A percentile compares a stretch with the other conserved stretches of the same genome.
Conservation (phyloP, 92 coral and sea anemone species). For the Galaxea fascicularis region DNA sequence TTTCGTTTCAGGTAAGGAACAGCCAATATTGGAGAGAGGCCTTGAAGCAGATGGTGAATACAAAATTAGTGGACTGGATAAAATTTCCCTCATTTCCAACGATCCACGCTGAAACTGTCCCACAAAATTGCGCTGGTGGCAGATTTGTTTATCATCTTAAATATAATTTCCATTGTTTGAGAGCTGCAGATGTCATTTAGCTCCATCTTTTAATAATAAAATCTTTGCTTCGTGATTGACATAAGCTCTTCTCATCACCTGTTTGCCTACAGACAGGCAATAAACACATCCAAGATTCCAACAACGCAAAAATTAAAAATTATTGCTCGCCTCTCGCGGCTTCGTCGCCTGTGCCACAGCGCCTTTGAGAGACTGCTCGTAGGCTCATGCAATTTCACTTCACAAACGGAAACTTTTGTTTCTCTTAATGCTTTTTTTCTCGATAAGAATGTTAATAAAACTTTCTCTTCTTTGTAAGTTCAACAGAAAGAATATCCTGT, state of each 20-base stretch:
- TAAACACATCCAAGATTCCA: too few species aligned
- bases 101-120: not conserved
- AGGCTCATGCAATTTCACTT: too few species aligned
- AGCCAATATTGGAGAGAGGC: not conserved
- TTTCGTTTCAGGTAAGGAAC: too few species aligned
- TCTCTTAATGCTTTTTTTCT: too few species aligned
- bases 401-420: too few species aligned
- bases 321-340: too few species aligned
- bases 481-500: too few species aligned
- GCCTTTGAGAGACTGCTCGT: too few species aligned
- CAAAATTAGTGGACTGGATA: not conserved
- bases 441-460: too few species aligned
- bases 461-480: too few species aligned
- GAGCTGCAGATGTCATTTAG: conserved; percentile 25
- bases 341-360: too few species aligned
- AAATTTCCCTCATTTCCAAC: not conserved
- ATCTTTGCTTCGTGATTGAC: not conserved
- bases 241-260: conserved; percentile 16
- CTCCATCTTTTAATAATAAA: conserved; percentile 8
- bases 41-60: conserved; percentile 7
- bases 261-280: not conserved
- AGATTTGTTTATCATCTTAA: conserved; percentile 27
- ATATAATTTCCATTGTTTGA: conserved; percentile 11
- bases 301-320: too few species aligned
- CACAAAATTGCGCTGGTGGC: conserved; percentile 8